phyloP scores from a whole-genome alignment of 2,888 invertebrate species.

The Pyrrhia umbra region DNA sequence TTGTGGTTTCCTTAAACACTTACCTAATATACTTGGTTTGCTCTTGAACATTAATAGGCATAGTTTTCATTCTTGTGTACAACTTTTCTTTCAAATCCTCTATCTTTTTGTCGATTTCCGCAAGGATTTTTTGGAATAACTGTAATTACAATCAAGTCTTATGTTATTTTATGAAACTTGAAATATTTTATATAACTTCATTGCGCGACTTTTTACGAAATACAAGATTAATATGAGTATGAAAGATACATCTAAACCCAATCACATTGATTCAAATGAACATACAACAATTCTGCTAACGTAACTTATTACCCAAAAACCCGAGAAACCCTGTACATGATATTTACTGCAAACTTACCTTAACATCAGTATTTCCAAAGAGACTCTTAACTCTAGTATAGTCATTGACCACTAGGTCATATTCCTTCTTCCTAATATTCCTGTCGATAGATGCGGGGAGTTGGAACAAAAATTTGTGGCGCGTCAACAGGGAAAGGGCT shows the following conservation, averaged over 20 bases:
- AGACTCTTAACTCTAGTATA: constrained; percentile 98
- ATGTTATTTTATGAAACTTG: no score
- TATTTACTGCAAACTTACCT: constrained; percentile 81
- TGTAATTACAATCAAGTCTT: constrained; percentile 72
- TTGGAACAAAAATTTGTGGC: constrained; percentile 98
- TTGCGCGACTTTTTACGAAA: no score
- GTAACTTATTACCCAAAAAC: neutral
- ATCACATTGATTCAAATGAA: no score
- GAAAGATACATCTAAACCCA: no score
- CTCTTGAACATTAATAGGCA: constrained; percentile 98
- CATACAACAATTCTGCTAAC: no score
- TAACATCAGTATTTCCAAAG: constrained; percentile 98
- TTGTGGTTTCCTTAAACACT: constrained; percentile 59
- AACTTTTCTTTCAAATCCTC: constrained; percentile 94
- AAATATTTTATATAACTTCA: no score
- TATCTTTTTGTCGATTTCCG: constrained; percentile 97
- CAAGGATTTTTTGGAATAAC: constrained; percentile 96
- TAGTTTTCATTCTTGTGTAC: constrained; percentile 95
- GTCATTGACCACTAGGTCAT: constrained; percentile 99
- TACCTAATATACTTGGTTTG: constrained; percentile 98
- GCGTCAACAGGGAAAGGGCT: constrained; percentile 96
- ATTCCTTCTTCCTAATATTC: constrained; percentile 98
- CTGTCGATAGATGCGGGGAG: constrained; percentile 98
- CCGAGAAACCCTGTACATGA: no score
- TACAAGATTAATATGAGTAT: no score